Base-by-base conservation (phyloP, 2,888 invertebrate species). In the Pristionchus maxplancki region DNA sequence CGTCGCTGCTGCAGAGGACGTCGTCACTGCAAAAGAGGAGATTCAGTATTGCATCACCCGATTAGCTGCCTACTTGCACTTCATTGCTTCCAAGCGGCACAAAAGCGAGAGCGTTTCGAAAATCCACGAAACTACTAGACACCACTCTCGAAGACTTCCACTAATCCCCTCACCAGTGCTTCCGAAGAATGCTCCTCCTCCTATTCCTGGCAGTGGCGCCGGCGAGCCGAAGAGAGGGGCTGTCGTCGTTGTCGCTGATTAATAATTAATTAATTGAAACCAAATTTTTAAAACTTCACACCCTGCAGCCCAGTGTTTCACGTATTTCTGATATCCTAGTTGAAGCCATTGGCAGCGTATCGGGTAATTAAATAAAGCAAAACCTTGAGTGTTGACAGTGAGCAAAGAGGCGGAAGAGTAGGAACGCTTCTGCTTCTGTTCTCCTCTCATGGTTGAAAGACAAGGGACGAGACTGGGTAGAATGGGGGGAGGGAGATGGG, bases 131-230 rank as follows among this genome's bases (percentile, higher is more conserved):
- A n/a, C n/a, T n/a, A n/a, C n/a, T n/a, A n/a, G n/a, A n/a, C n/a
- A n/a, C n/a, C n/a, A n/a, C n/a, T n/a, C n/a, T n/a, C n/a, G 6
- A 64, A 64, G 15, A 31, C 67, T 34, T 6, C 6, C 4, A 6
- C 53, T 58, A 50, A 1, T 24, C 37, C 24, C 8, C 71, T 71
- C 13, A 78, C 78, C 78, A 44, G 24, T 44, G 11, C n/a, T 20
- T 40, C 78, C 78, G 78, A 78, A 78, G n/a, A 78, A 28, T 74
- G 50, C 50, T 20, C 58, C 58, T 58, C 58, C 58, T 58, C 58
- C 58, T n/a, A 9, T 24, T 13, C 44, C 48, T n/a, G 78, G 20
- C 3, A 40, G 48, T 4, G 78, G 44, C 8, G 78, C 34, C 20
- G 71, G 71, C 40, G 71, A 24, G 13, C 71, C 71, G 71, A 71